Percentiles rank a stretch among this genome's conserved stretches.
These are phyloP conservation scores for Meganola albula DNA, from an alignment of 2,888 invertebrate species.

Conservation along the genomic window DNA sequence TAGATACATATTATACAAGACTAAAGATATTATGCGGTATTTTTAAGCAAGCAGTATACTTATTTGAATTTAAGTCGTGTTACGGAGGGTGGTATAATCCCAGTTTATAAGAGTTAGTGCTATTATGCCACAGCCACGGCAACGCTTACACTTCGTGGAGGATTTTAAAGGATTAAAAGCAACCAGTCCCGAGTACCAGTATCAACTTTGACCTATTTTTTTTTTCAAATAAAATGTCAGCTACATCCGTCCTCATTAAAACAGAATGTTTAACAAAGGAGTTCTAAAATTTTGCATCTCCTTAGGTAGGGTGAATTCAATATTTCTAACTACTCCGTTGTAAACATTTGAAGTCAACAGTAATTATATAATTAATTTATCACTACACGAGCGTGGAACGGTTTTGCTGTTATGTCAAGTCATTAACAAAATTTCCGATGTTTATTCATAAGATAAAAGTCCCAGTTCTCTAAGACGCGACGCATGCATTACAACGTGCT, in stretches of 20 bases:
- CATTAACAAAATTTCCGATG: no score
- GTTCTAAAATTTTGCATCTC: no score
- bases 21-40: constrained; percentile 33
- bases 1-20: no score
- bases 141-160: constrained; percentile 39
- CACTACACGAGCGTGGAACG: no score
- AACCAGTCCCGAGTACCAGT: constrained; percentile 32
- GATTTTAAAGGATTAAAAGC: constrained; percentile 48
- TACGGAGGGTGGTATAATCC: constrained; percentile 51
- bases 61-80: constrained; percentile 54
- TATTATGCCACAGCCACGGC: constrained; percentile 49
- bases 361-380: no score
- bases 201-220: constrained; percentile 29
- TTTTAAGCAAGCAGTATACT: constrained; percentile 50
- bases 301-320: no score
- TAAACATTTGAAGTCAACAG: no score
- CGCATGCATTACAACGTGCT: no score
- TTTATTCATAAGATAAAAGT: no score
- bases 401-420: no score
- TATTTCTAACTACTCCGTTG: no score
- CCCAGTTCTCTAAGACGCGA: no score
- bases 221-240: constrained; percentile 15
- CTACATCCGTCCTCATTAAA: constrained; percentile 9
- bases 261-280: constrained; percentile 3
- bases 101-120: constrained; percentile 57